A percentile compares a stretch with the other conserved stretches of the same genome.
phyloP scores from a whole-genome alignment of 2,797 vertebrate species.

The Prunella strophiata region DNA sequence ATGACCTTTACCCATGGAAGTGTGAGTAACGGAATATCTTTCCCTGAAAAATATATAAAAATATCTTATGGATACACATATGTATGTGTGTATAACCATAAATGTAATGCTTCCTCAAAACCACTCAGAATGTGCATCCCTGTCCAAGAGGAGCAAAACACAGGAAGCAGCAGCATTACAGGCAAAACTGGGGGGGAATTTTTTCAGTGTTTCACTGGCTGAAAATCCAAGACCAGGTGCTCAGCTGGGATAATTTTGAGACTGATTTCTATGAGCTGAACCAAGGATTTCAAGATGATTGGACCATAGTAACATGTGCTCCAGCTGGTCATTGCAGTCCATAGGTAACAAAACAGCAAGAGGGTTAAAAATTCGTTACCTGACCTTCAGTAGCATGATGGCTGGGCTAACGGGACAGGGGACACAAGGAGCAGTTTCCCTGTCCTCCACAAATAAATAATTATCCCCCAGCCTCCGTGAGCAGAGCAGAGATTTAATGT shows the following conservation, averaged over 20 bases:
- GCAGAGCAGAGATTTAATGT: slow-evolving; percentile 71
- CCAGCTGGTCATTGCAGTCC: rapidly evolving
- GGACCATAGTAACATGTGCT: not conserved
- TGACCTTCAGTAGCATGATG: not conserved
- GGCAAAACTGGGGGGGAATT: not conserved
- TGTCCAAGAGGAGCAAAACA: not conserved
- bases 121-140: not conserved
- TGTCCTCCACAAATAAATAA: slow-evolving; percentile 64
- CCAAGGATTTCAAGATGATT: not conserved
- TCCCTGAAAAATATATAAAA: not conserved
- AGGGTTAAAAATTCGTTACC: not conserved
- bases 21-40: not conserved
- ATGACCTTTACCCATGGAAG: not conserved
- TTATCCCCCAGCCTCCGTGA: not conserved
- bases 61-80: not conserved
- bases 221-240: not conserved
- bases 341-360: not conserved
- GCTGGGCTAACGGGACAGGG: not conserved
- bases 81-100: rapidly evolving
- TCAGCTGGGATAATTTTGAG: not conserved
- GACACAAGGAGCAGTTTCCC: not conserved
- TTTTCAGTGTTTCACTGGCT: not conserved
- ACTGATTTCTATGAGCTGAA: not conserved
- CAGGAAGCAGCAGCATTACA: not conserved
- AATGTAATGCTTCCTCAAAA: not conserved